Evolutionary conservation across 2,797 vertebrate genomes (phyloP).

Genomic region (Rhincodon typus): DNA sequence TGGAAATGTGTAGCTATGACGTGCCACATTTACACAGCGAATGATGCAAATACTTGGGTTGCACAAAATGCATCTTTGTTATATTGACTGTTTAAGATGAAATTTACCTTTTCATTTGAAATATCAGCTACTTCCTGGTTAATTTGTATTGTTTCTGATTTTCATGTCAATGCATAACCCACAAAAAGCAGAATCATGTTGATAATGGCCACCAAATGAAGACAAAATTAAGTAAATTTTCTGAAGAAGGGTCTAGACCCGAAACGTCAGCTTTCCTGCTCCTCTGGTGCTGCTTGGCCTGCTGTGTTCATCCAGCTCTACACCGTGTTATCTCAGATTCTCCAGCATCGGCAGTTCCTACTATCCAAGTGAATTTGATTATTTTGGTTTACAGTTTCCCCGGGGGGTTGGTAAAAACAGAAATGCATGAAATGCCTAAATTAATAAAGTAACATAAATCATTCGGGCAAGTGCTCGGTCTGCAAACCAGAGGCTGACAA

Average conservation of each 20-base stretch:
- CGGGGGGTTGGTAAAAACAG: background rate
- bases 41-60: background rate
- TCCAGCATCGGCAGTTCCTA: too few species aligned
- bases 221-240: background rate
- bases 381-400: background rate
- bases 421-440: background rate
- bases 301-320: too few species aligned
- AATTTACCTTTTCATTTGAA: background rate
- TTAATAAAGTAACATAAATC: background rate
- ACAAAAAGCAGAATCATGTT: background rate
- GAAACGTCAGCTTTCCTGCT: too few species aligned
- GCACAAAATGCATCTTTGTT: background rate
- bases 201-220: background rate
- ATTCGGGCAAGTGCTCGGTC: background rate
- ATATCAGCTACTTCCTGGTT: background rate
- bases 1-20: background rate
- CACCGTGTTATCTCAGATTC: too few species aligned
- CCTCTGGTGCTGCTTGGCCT: too few species aligned
- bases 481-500: background rate
- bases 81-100: background rate
- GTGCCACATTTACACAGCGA: background rate
- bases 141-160: background rate
- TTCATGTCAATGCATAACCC: background rate
- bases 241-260: too few species aligned
- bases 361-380: background rate